Evolutionary conservation across 2,113 vertebrate genomes (phyloP).

Genomic region (Xyrauchen texanus): DNA sequence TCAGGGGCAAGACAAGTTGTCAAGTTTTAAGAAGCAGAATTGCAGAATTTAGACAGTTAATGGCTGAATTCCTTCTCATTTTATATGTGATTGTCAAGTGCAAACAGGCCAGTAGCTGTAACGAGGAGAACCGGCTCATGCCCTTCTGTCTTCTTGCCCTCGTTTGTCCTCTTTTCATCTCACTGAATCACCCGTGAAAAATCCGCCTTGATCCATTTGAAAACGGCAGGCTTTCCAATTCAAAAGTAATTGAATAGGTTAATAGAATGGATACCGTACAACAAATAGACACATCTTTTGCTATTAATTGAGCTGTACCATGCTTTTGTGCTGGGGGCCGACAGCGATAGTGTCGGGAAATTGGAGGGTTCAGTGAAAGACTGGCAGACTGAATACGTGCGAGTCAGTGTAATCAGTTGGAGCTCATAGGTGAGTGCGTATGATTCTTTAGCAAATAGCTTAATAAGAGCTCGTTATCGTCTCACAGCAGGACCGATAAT

Average conservation of each 20-base stretch:
- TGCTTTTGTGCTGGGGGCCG: constrained; percentile 6
- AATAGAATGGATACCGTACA: not conserved
- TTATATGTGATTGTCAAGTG: too few species aligned
- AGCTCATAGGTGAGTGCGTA: constrained; percentile 39
- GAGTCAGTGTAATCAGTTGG: constrained; percentile 40
- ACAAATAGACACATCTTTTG: not conserved
- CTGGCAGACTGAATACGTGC: constrained; percentile 23
- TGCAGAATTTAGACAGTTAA: not conserved
- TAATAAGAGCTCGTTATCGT: constrained; percentile 74
- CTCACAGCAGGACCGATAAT: constrained; percentile 68
- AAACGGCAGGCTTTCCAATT: not conserved
- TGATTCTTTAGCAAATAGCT: constrained; percentile 62
- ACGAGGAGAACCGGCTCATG: constrained; percentile 7
- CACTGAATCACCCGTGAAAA: too few species aligned
- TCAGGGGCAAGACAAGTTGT: constrained; percentile 26
- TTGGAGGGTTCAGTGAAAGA: constrained; percentile 37
- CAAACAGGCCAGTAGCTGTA: constrained; percentile 4
- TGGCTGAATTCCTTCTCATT: not conserved
- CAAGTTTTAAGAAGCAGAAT: constrained; percentile 7
- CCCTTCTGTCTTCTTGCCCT: not conserved
- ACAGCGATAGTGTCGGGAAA: not conserved
- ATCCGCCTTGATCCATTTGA: not conserved
- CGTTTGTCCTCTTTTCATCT: not conserved
- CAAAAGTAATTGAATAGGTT: constrained; percentile 32
- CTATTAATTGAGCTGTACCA: constrained; percentile 15